Conservation (phyloP, 1,140 invertebrate species). For the Pteromalus puparum region DNA sequence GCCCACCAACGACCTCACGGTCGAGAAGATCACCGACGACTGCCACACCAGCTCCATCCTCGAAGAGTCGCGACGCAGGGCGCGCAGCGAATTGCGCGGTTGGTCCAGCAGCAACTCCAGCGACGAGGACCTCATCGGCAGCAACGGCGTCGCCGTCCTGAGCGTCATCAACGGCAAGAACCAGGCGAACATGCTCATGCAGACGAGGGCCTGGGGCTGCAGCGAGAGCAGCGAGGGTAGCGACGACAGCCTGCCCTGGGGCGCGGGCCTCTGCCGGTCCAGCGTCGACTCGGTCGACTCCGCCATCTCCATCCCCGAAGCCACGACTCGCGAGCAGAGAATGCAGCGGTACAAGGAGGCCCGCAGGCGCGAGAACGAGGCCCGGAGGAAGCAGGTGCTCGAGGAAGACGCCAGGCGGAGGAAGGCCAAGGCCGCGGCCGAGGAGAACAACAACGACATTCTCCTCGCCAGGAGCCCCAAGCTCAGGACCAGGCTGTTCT, state of each 20-base stretch:
- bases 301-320: constrained; percentile 53
- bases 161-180: constrained; percentile 52
- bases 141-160: neutral
- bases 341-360: constrained; percentile 72
- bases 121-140: constrained; percentile 66
- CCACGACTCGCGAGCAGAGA: constrained; percentile 69
- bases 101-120: constrained; percentile 73
- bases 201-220: constrained; percentile 67
- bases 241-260: constrained; percentile 71
- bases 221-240: constrained; percentile 74
- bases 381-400: constrained; percentile 65
- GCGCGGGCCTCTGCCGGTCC: constrained; percentile 54
- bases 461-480: constrained; percentile 45
- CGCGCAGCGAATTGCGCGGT: constrained; percentile 69
- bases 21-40: constrained; percentile 53
- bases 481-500: constrained; percentile 49
- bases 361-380: constrained; percentile 69
- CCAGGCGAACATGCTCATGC: constrained; percentile 56
- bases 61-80: constrained; percentile 58
- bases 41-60: constrained; percentile 41
- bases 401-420: constrained; percentile 70
- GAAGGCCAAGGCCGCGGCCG: constrained; percentile 54
- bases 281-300: constrained; percentile 66
- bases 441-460: constrained; percentile 49
- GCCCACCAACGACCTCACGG: constrained; percentile 56